These are phyloP conservation scores for Macroglossus sobrinus DNA, from an alignment of 2,113 vertebrate genomes.

Conservation along the genomic window DNA sequence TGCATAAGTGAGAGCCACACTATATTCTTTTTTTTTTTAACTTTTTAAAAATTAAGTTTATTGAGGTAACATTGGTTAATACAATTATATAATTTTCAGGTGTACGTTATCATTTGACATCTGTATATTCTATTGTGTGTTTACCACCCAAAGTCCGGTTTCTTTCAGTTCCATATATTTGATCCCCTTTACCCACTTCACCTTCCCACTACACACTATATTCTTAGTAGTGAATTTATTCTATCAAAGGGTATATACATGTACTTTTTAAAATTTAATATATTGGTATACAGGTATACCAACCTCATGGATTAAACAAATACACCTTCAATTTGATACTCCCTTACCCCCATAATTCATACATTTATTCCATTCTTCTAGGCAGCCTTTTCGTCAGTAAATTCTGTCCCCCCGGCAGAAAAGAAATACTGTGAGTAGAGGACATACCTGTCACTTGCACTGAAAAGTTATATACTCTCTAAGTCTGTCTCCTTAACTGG, in stretches of 20 bases:
- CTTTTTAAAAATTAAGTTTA: too few species aligned
- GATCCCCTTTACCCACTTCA: too few species aligned
- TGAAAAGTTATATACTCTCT: background rate
- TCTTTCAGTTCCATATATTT: too few species aligned
- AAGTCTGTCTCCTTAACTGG: background rate
- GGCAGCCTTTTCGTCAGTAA: background rate
- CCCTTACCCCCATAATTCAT: background rate
- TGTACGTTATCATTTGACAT: too few species aligned
- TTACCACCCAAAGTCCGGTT: too few species aligned
- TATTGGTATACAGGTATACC: background rate
- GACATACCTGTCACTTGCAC: background rate
- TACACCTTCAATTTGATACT: background rate
- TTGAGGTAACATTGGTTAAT: too few species aligned
- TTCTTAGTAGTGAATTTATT: background rate
- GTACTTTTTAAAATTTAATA: constrained; percentile 20
- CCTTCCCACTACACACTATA: too few species aligned
- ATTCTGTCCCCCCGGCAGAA: background rate
- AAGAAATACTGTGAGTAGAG: background rate
- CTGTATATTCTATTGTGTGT: too few species aligned
- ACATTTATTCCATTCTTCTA: background rate
- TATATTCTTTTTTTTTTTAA: background rate
- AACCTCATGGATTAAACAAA: background rate
- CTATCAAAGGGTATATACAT: background rate
- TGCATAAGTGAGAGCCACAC: background rate
- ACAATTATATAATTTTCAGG: too few species aligned